These are phyloP conservation scores for Cosmia trapezina DNA, from an alignment of 2,888 invertebrate genomes.

Conservation along the genomic window DNA sequence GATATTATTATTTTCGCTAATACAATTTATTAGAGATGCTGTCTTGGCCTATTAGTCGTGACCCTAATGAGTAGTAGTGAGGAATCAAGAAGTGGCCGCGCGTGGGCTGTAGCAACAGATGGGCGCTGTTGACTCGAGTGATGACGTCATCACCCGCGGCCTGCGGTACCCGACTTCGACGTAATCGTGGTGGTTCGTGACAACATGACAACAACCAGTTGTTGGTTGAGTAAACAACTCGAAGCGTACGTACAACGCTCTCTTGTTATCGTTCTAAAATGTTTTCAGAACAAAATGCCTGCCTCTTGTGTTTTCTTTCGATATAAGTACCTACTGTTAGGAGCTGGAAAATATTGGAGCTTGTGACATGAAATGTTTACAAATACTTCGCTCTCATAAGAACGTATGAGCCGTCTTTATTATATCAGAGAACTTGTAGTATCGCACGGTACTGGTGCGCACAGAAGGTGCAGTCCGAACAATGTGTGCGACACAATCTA, in stretches of 20 bases:
- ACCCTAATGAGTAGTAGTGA: slow-evolving; percentile 29
- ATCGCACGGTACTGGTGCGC: not conserved
- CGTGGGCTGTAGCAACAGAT: slow-evolving; percentile 15
- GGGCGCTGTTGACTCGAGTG: slow-evolving; percentile 12
- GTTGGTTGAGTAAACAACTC: slow-evolving; percentile 45
- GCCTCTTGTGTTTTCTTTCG: slow-evolving; percentile 51
- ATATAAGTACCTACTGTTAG: slow-evolving; percentile 38
- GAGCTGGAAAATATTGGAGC: slow-evolving; percentile 35
- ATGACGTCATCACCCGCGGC: slow-evolving; percentile 1
- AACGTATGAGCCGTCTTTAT: slow-evolving; percentile 23
- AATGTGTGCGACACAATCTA: not conserved
- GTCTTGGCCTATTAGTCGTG: slow-evolving; percentile 4
- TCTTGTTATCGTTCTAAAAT: slow-evolving; percentile 50
- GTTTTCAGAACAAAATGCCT: slow-evolving; percentile 39
- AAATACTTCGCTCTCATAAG: slow-evolving; percentile 35
- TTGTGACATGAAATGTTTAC: slow-evolving; percentile 53
- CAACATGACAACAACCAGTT: slow-evolving; percentile 16
- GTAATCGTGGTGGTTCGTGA: too few relatives aligned
- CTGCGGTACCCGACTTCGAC: not conserved
- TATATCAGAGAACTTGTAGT: slow-evolving; percentile 6
- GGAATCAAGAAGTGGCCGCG: slow-evolving; percentile 31
- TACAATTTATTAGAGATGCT: slow-evolving; percentile 16
- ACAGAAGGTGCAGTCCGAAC: slow-evolving; percentile 14
- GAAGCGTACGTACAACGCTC: slow-evolving; percentile 21
- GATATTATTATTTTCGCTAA: slow-evolving; percentile 24